Percentiles rank a stretch among this genome's conserved stretches.
These are phyloP conservation scores for Ariopsis seemanni DNA, from an alignment of 2,113 vertebrate genomes.

Conservation along the genomic window DNA sequence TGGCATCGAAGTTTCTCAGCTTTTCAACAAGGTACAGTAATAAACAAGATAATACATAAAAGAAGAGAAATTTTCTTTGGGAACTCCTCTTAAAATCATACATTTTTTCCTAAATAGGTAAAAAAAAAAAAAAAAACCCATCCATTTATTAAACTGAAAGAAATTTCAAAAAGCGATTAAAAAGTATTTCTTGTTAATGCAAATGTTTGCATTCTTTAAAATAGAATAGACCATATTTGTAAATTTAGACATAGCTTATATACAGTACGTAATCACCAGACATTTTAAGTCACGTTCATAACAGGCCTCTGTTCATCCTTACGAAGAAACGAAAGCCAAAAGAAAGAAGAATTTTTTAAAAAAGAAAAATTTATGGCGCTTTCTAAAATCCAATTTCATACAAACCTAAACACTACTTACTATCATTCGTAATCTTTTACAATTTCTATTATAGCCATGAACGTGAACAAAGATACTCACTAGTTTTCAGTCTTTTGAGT, in stretches of 20 bases:
- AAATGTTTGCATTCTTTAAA: neutral
- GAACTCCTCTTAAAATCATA: neutral
- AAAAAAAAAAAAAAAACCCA: neutral
- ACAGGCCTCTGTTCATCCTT: constrained; percentile 16
- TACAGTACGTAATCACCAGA: neutral
- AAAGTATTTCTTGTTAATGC: too few species aligned
- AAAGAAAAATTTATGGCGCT: neutral
- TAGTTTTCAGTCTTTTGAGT: neutral
- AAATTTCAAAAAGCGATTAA: neutral
- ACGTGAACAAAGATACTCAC: neutral
- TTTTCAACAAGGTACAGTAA: too few species aligned
- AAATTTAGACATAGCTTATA: neutral
- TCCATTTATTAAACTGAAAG: neutral
- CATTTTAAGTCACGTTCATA: neutral
- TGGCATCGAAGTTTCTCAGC: neutral
- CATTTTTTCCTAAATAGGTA: neutral
- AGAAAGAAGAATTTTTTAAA: neutral
- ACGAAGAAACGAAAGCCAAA: neutral
- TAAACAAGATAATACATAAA: neutral
- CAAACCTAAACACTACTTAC: neutral
- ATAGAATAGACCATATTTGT: neutral
- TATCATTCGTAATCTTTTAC: neutral
- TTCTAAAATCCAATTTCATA: neutral
- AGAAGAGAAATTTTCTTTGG: neutral
- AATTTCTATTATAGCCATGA: neutral